A percentile compares a stretch with the other conserved stretches of the same genome.
These are phyloP conservation scores for Drosophila histrio DNA, from an alignment of 2,888 invertebrate genomes.

Conservation along the genomic window DNA sequence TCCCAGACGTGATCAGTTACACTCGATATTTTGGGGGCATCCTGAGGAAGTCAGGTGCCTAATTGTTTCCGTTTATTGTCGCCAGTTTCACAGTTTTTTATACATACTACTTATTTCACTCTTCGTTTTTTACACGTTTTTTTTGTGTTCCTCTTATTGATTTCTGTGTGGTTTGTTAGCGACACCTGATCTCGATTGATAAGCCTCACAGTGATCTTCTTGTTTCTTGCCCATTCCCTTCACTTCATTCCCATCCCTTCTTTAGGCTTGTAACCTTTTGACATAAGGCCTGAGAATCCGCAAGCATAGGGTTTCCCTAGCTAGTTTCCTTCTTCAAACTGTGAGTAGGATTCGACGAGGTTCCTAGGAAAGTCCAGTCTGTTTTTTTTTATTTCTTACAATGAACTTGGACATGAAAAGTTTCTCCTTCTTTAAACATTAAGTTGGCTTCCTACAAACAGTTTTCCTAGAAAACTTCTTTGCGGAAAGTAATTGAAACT, in stretches of 20 bases:
- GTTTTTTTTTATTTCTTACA: too few relatives aligned
- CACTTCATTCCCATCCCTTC: not conserved
- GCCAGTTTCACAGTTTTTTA: slow-evolving; percentile 40
- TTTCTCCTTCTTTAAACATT: not conserved
- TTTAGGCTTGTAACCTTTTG: slow-evolving; percentile 37
- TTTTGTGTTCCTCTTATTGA: slow-evolving; percentile 45
- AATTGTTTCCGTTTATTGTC: slow-evolving; percentile 82
- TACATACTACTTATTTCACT: not conserved
- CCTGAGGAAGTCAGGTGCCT: slow-evolving; percentile 84
- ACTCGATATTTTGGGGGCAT: slow-evolving; percentile 57
- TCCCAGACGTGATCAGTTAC: slow-evolving; percentile 46
- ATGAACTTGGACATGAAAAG: not conserved
- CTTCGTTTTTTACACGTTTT: slow-evolving; percentile 17
- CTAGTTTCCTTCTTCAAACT: not conserved
- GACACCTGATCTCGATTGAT: slow-evolving; percentile 76
- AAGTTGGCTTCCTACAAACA: not conserved
- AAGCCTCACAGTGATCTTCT: slow-evolving; percentile 35
- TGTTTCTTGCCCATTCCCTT: not conserved
- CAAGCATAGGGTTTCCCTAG: slow-evolving; percentile 46
- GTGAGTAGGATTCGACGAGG: not conserved
- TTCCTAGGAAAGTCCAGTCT: too few relatives aligned
- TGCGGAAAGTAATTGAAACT: not conserved
- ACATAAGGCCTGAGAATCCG: slow-evolving; percentile 42
- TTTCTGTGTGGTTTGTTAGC: slow-evolving; percentile 70
- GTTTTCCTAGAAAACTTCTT: not conserved